Conservation (phyloP, 2,113 vertebrate genomes). For the Pampusana beccarii region DNA sequence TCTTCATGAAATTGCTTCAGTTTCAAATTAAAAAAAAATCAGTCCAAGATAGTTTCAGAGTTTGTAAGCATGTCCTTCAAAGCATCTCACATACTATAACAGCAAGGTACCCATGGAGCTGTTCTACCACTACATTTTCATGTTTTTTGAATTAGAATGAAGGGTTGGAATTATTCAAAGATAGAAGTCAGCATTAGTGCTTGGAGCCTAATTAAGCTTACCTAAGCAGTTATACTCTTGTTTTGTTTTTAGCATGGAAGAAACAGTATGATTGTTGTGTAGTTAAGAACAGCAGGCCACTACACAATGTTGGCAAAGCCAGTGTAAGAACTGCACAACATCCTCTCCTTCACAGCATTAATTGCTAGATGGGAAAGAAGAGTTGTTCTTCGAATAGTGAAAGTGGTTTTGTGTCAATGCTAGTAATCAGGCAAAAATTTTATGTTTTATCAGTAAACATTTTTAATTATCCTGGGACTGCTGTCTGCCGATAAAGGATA, state of each 20-base stretch:
- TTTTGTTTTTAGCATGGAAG: constrained; percentile 59
- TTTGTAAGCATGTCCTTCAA: not conserved
- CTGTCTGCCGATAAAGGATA: constrained; percentile 65
- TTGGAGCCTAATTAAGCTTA: constrained; percentile 72
- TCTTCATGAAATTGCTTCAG: not conserved
- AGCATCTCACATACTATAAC: not conserved
- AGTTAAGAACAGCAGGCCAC: constrained; percentile 70
- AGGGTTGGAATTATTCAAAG: constrained; percentile 23
- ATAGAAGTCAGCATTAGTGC: not conserved
- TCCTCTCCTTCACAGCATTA: constrained; percentile 48
- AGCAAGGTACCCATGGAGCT: not conserved
- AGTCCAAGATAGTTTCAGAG: not conserved
- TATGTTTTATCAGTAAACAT: constrained; percentile 67
- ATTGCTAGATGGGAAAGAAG: constrained; percentile 66
- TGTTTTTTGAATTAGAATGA: constrained; percentile 35
- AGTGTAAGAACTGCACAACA: not conserved
- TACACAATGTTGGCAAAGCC: constrained; percentile 42
- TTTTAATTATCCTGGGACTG: constrained; percentile 73
- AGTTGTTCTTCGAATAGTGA: constrained; percentile 69
- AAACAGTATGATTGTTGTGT: constrained; percentile 57
- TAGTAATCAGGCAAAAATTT: constrained; percentile 70
- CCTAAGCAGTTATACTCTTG: constrained; percentile 64
- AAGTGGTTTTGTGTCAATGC: constrained; percentile 71
- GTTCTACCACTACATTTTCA: not conserved
- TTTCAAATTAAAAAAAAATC: not conserved